A percentile compares a stretch with the other conserved stretches of the same genome.
Evolutionary conservation across 2,888 invertebrate species (phyloP).

Genomic region (Maniola hyperantus): DNA sequence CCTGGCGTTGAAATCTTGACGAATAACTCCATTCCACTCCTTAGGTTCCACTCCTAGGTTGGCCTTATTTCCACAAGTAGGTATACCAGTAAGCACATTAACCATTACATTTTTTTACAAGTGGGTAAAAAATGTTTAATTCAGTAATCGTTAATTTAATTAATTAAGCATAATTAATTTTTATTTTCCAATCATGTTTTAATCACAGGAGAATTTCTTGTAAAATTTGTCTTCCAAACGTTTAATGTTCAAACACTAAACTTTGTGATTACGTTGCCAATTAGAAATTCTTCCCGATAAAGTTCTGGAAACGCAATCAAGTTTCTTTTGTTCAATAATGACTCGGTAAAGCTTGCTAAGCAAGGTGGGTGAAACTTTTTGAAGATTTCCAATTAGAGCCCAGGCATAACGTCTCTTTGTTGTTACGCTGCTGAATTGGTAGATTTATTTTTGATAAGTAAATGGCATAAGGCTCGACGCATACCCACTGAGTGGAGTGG

Average conservation of each 20-base stretch:
- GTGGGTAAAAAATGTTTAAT: too few species aligned
- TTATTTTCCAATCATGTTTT: neutral
- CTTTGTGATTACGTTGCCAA: slow-evolving; percentile 21
- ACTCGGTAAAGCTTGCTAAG: slow-evolving; percentile 20
- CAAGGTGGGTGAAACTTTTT: slow-evolving; percentile 15
- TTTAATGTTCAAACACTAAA: slow-evolving; percentile 16
- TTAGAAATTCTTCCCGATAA: slow-evolving; percentile 20
- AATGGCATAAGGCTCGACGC: neutral
- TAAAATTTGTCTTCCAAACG: slow-evolving; percentile 10
- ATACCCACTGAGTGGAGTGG: too few species aligned
- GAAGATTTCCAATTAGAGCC: slow-evolving; percentile 13
- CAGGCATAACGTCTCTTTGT: neutral
- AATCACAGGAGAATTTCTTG: neutral
- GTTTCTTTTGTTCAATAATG: slow-evolving; percentile 22
- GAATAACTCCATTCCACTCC: too few species aligned
- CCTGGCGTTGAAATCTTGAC: too few species aligned
- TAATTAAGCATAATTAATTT: neutral
- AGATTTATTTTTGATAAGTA: neutral
- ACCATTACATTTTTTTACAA: too few species aligned
- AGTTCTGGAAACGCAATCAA: slow-evolving; percentile 22
- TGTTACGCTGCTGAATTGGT: neutral
- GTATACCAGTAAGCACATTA: too few species aligned
- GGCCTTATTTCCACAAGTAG: too few species aligned
- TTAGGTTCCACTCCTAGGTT: too few species aligned
- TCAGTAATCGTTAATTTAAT: too few species aligned